A percentile compares a stretch with the other conserved stretches of the same genome.
phyloP scores from a whole-genome alignment of 2,888 invertebrate genomes.

The Exocentrus adspersus region DNA sequence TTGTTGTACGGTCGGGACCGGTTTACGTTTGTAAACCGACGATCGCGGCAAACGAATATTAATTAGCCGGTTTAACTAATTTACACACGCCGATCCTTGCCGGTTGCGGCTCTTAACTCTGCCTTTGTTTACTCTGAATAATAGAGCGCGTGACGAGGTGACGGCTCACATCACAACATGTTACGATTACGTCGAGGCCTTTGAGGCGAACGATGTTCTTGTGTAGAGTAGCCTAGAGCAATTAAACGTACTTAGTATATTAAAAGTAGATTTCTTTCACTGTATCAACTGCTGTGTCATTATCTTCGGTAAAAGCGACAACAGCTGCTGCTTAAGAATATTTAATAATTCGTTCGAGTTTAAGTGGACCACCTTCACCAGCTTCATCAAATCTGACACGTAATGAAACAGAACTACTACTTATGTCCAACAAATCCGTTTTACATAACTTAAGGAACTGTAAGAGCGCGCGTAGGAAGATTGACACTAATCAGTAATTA shows the following conservation, averaged over 20 bases:
- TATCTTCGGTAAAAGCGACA: no score
- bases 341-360: no score
- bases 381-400: no score
- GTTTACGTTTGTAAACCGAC: slow-evolving; percentile 24
- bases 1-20: slow-evolving; percentile 9
- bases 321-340: no score
- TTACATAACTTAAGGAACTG: neutral
- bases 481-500: slow-evolving; percentile 1
- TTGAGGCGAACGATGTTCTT: no score
- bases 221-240: no score
- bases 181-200: neutral
- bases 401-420: no score
- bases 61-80: slow-evolving; percentile 26
- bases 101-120: slow-evolving; percentile 15
- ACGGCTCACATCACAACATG: slow-evolving; percentile 23
- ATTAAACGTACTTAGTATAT: no score
- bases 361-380: no score
- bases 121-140: slow-evolving; percentile 27
- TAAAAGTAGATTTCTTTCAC: no score
- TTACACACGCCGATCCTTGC: slow-evolving; percentile 16
- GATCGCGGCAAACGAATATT: slow-evolving; percentile 27
- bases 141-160: slow-evolving; percentile 21
- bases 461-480: neutral
- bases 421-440: neutral
- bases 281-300: no score